Base-by-base conservation (phyloP, 2,797 vertebrate genomes). In the Microchirus variegatus region DNA sequence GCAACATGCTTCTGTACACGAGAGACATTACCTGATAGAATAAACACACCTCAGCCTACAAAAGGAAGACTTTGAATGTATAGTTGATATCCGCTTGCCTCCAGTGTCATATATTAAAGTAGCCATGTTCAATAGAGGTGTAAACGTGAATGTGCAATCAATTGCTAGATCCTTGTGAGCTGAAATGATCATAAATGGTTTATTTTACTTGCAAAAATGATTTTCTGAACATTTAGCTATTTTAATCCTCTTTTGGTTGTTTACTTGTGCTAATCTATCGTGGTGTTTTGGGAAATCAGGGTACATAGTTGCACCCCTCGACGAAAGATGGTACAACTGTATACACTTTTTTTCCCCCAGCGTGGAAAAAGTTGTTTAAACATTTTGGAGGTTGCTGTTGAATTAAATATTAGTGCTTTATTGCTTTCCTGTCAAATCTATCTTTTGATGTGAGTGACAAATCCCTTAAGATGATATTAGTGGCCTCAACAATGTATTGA, bases 111-210 rank as follows among this genome's bases (percentile, higher is more conserved):
- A 67, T 73, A 70, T 82, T 68, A 46, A 74, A 78, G 72, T 73
- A 73, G 69, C 77, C 69, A 80, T 75, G 80, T 87, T 78, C 63
- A 80, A 75, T 85, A 83, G 76, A 83, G 82, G 84, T 80, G 79
- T 89, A 75, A 83, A 87, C 44, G 80, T 90, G 90, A 90, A 90
- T 87, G 88, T 92, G 87, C 86, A 90, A 87, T 89, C 68, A 84
- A 88, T 72, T 87, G 78, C 81, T 90, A 79, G 78, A 80, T 73
- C 70, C 51, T 70, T 60, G 64, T 70, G 58, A 74, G 51, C 63
- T 3, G 17, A 83, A 37, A 70, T 69, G 52, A 70, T 77, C 77
- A 67, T 52, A 64, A 76, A 75, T 81, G 48, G 59, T 63, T 81
- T 70, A 43, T 77, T 77, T 86, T 86, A 31, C 64, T 82, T 78